Conservation (phyloP, 2,888 invertebrate genomes). For the Geophilus truncorum region DNA sequence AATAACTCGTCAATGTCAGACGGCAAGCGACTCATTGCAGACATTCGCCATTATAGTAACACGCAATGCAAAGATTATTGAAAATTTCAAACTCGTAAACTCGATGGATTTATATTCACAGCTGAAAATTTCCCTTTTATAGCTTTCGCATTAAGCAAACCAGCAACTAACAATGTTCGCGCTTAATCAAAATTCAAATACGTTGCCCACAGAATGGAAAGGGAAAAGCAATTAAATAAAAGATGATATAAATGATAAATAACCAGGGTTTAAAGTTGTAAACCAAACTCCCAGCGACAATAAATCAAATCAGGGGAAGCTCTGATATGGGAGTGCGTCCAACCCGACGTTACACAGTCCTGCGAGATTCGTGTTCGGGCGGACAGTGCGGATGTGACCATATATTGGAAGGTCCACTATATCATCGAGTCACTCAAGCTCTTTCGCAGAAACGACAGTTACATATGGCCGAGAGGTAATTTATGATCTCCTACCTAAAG, state of each 20-base stretch:
- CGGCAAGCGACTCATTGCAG: not conserved
- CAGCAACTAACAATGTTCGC: not conserved
- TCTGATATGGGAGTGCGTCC: not conserved
- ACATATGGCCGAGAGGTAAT: not conserved
- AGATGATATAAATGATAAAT: not conserved
- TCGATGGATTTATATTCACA: not conserved
- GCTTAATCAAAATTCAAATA: not conserved
- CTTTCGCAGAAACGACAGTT: not conserved
- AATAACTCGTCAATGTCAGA: not conserved
- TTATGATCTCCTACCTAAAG: conserved; percentile 56
- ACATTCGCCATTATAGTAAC: not conserved
- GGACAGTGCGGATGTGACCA: not conserved
- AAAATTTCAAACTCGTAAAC: not conserved
- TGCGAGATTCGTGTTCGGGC: not conserved
- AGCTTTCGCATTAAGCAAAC: not conserved
- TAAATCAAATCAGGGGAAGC: not conserved
- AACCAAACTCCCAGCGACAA: not conserved
- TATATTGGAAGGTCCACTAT: not conserved
- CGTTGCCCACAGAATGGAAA: not conserved
- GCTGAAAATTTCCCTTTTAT: not conserved
- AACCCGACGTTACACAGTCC: not conserved
- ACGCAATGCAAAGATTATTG: not conserved
- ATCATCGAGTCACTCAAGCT: not conserved
- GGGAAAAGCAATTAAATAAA: not conserved
- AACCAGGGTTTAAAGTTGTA: not conserved